A percentile compares a stretch with the other conserved stretches of the same genome.
Conservation (phyloP, 2,113 vertebrate species). For the Sclerurus mexicanus region DNA sequence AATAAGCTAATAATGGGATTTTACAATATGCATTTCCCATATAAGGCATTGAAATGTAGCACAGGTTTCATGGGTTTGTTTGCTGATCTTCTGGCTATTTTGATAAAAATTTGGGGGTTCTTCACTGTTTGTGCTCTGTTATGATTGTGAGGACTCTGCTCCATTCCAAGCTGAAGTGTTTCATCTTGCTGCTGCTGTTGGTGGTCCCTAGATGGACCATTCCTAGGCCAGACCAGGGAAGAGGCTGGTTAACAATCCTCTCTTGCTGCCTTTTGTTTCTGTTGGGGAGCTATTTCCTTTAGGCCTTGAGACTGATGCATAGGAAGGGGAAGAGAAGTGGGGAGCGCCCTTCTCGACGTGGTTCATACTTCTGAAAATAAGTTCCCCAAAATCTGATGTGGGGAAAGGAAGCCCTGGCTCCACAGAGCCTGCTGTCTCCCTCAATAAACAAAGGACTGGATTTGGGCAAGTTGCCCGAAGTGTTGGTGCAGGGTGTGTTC, state of each 20-base stretch:
- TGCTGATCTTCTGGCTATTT: conserved; percentile 24
- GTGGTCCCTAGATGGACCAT: neutral
- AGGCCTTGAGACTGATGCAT: conserved; percentile 11
- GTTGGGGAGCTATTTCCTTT: conserved; percentile 23
- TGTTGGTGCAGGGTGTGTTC: conserved; percentile 56
- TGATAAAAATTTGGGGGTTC: neutral
- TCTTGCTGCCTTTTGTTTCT: conserved; percentile 33
- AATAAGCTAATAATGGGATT: conserved; percentile 51
- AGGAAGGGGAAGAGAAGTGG: conserved; percentile 54
- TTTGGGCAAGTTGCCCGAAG: conserved; percentile 44
- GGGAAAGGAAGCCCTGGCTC: conserved; percentile 61
- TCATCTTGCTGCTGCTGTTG: accelerated
- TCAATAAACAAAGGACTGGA: conserved; percentile 52
- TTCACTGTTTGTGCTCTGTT: neutral
- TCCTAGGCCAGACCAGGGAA: neutral
- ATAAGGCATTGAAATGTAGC: conserved; percentile 42
- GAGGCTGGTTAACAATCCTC: neutral
- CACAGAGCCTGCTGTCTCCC: conserved; percentile 49
- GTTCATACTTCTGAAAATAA: conserved; percentile 22
- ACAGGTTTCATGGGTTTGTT: neutral
- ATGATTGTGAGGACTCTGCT: neutral
- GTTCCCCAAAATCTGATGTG: conserved; percentile 46
- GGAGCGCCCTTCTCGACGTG: neutral
- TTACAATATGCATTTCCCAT: conserved; percentile 33
- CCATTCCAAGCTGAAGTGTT: neutral